Conservation (phyloP, 2,797 vertebrate genomes). For the Smutsia temminckii region DNA sequence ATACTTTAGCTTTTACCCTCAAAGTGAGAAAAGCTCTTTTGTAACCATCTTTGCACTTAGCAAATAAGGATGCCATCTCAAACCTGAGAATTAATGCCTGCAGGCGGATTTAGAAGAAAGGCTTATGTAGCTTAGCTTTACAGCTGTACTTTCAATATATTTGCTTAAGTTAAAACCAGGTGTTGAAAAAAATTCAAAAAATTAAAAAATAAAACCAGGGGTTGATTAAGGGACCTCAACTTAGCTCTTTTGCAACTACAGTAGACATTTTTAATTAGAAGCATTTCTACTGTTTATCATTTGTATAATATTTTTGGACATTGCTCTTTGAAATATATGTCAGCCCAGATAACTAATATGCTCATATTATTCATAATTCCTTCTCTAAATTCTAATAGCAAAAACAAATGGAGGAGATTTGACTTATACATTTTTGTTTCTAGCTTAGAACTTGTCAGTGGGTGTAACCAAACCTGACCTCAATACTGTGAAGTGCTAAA, state of each 20-base stretch:
- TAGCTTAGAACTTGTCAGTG: slow-evolving; percentile 27
- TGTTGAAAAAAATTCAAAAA: slow-evolving; percentile 40
- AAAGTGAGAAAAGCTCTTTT: slow-evolving; percentile 84
- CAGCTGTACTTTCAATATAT: slow-evolving; percentile 75
- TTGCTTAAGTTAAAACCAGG: slow-evolving; percentile 78
- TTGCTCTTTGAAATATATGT: slow-evolving; percentile 75
- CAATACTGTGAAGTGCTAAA: slow-evolving; percentile 41
- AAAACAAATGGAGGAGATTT: slow-evolving; percentile 68
- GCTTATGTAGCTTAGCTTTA: slow-evolving; percentile 82
- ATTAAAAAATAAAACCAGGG: slow-evolving; percentile 57
- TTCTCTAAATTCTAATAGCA: slow-evolving; percentile 67
- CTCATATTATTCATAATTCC: slow-evolving; percentile 70
- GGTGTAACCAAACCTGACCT: slow-evolving; percentile 61
- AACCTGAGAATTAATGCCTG: slow-evolving; percentile 82
- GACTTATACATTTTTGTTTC: slow-evolving; percentile 50
- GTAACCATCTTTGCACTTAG: slow-evolving; percentile 84
- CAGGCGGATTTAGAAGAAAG: slow-evolving; percentile 84
- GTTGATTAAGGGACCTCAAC: slow-evolving; percentile 73
- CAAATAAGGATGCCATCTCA: slow-evolving; percentile 84
- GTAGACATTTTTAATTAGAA: slow-evolving; percentile 72
- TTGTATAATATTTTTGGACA: slow-evolving; percentile 61
- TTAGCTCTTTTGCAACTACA: slow-evolving; percentile 70
- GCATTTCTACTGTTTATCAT: slow-evolving; percentile 71
- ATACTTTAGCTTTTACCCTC: slow-evolving; percentile 86
- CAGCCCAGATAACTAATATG: slow-evolving; percentile 70